Evolutionary conservation across 2,113 vertebrate genomes (phyloP).

Genomic region (Pelobates fuscus): DNA sequence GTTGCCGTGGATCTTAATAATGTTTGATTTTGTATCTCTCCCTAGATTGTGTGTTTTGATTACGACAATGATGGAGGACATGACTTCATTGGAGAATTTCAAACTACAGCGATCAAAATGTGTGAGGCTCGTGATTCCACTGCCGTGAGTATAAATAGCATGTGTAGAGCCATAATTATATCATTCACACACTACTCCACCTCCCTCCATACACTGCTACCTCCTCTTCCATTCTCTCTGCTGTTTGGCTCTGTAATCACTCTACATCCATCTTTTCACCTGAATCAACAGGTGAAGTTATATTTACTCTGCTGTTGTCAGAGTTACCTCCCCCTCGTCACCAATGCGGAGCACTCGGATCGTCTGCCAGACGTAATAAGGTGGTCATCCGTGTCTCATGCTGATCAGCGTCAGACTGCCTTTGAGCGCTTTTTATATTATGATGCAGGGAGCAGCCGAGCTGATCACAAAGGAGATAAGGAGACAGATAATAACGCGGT

Average conservation of each 20-base stretch:
- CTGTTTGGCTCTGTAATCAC: background rate
- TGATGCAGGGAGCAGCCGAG: no score
- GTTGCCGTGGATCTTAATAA: no score
- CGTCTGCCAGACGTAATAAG: no score
- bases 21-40: background rate
- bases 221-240: background rate
- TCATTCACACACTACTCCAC: background rate
- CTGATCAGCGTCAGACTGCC: no score
- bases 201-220: background rate
- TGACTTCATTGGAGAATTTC: conserved; percentile 95
- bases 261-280: background rate
- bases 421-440: no score
- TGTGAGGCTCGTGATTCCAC: conserved; percentile 81
- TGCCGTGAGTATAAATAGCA: conserved; percentile 70
- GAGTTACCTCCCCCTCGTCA: background rate
- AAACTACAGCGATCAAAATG: conserved; percentile 85
- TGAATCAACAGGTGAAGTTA: background rate
- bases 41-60: conserved; percentile 89
- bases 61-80: conserved; percentile 96
- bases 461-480: no score
- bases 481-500: no score
- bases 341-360: no score
- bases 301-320: background rate
- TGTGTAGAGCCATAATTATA: background rate
- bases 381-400: no score